Evolutionary conservation across 37 sponge, comb jelly and placozoan species (phyloP).

Genomic region (Beroe forskalii): DNA sequence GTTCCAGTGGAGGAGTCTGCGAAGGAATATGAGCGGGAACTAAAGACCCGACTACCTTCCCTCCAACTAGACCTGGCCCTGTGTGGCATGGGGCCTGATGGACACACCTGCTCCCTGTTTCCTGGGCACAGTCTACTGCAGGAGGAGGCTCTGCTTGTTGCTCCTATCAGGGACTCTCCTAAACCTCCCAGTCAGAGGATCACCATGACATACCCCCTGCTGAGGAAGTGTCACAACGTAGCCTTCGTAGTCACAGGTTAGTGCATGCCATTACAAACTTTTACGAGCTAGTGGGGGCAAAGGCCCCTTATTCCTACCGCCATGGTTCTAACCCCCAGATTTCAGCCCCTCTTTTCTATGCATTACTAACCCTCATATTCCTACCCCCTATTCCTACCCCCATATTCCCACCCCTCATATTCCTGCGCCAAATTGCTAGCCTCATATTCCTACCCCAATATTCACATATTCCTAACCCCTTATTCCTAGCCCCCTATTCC

Average conservation of each 20-base stretch:
- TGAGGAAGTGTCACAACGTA: conserved; percentile 81
- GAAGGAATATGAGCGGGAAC: conserved; percentile 80
- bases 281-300: no score
- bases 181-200: conserved; percentile 94
- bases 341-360: no score
- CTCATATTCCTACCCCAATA: no score
- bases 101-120: conserved; percentile 98
- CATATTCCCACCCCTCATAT: no score
- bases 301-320: no score
- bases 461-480: no score
- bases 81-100: conserved; percentile 98
- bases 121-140: conserved; percentile 90
- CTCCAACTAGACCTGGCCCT: conserved; percentile 83
- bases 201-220: conserved; percentile 90
- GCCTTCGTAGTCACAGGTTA: conserved; percentile 78
- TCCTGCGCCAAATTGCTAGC: no score
- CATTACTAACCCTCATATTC: no score
- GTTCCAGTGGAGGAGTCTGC: conserved; percentile 82
- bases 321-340: no score
- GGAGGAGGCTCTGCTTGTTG: conserved; percentile 70
- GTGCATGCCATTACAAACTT: no score
- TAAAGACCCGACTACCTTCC: conserved; percentile 62
- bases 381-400: no score
- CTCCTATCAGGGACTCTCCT: conserved; percentile 87
- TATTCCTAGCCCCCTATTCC: no score